phyloP scores from a whole-genome alignment of 2,797 vertebrate genomes.

The Microhierax caerulescens region DNA sequence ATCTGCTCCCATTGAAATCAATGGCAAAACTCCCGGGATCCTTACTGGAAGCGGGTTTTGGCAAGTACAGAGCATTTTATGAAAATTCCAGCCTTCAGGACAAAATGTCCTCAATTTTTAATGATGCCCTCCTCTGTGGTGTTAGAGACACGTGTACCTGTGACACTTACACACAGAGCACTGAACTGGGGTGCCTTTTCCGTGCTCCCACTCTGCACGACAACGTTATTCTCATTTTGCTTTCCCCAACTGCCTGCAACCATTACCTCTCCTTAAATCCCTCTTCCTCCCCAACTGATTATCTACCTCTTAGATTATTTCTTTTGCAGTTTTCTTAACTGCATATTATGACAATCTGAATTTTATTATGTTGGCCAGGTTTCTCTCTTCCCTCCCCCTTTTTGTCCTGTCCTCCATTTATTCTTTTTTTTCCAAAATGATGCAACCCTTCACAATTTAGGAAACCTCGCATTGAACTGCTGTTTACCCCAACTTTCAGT shows the following conservation, averaged over 20 bases:
- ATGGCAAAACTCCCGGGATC: background rate
- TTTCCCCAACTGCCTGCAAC: background rate
- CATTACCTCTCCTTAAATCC: background rate
- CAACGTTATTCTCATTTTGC: background rate
- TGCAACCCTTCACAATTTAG: background rate
- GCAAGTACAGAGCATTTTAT: background rate
- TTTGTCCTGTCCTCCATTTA: background rate
- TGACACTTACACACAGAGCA: background rate
- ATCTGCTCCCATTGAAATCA: background rate
- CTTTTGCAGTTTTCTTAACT: background rate
- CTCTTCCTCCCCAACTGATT: background rate
- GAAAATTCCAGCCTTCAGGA: slow-evolving; percentile 1
- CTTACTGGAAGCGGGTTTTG: background rate
- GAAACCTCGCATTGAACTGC: background rate
- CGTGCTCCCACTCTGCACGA: background rate
- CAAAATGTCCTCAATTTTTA: slow-evolving; percentile 15
- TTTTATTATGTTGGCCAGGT: background rate
- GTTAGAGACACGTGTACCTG: background rate
- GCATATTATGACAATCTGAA: background rate
- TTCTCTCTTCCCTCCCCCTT: background rate
- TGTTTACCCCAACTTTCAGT: background rate
- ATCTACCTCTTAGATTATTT: background rate
- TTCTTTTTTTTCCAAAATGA: background rate
- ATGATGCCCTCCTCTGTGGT: background rate
- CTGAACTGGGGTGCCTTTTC: background rate